Conservation (phyloP, 2,888 invertebrate species). For the Nomada hirtipes region DNA sequence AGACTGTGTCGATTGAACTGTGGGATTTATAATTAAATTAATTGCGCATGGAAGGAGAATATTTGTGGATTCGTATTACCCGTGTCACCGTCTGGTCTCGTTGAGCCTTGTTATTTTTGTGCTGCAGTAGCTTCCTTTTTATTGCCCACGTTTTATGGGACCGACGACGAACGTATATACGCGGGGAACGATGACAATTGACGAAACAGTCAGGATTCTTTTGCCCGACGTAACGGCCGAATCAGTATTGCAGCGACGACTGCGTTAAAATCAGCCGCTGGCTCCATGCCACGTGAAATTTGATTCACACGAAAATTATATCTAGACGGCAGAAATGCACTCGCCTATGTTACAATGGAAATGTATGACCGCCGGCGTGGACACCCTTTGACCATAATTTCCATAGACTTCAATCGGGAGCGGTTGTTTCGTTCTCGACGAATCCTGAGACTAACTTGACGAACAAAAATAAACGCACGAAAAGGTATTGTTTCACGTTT, state of each 20-base stretch:
- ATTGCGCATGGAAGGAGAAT: background rate
- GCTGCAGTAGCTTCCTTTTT: background rate
- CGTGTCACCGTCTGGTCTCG: background rate
- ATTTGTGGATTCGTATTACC: background rate
- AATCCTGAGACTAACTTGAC: background rate
- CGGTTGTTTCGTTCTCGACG: background rate
- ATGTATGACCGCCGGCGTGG: slow-evolving; percentile 4
- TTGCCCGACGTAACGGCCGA: background rate
- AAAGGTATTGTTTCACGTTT: no score
- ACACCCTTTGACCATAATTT: background rate
- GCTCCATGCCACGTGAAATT: slow-evolving; percentile 46
- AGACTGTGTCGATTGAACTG: background rate
- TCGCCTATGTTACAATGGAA: slow-evolving; percentile 2
- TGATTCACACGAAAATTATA: slow-evolving; percentile 24
- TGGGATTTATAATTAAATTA: no score
- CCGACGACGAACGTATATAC: background rate
- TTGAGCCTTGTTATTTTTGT: background rate
- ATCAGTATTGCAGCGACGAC: slow-evolving; percentile 28
- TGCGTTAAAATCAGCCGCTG: slow-evolving; percentile 46
- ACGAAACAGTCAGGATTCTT: background rate
- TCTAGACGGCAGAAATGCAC: slow-evolving; percentile 15
- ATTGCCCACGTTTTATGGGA: no score
- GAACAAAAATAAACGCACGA: no score
- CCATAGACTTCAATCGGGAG: background rate
- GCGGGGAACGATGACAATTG: background rate